Evolutionary conservation across 2,113 vertebrate genomes (phyloP).

Genomic region (Zapornia atra): DNA sequence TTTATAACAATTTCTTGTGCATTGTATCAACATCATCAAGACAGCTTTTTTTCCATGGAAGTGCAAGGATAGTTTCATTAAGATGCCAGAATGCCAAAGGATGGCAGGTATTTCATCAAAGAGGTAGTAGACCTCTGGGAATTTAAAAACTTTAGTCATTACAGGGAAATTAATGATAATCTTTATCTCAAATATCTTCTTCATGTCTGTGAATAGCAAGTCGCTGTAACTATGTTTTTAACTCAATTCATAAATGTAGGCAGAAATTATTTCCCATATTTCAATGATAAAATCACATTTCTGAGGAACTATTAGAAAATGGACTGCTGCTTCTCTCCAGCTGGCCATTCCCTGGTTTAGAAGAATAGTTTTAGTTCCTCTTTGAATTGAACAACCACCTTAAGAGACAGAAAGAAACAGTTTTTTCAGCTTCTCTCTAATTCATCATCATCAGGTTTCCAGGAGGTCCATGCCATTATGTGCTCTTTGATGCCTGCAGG

Average conservation of each 20-base stretch:
- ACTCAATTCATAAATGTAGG: not conserved
- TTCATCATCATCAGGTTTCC: not conserved
- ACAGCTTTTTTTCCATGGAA: not conserved
- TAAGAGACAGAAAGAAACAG: not conserved
- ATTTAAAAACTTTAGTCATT: slow-evolving; percentile 16
- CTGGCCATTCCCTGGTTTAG: not conserved
- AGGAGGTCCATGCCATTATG: not conserved
- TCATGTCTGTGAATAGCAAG: slow-evolving; percentile 4
- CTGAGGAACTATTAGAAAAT: not conserved
- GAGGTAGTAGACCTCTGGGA: not conserved
- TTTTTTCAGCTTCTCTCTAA: not conserved
- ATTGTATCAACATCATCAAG: not conserved
- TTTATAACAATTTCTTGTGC: not conserved
- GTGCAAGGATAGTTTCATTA: not conserved
- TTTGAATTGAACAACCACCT: not conserved
- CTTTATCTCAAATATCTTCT: slow-evolving; percentile 36
- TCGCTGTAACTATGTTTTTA: not conserved
- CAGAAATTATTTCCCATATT: not conserved
- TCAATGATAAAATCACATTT: not conserved
- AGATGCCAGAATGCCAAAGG: not conserved
- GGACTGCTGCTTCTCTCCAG: not conserved
- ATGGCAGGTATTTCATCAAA: slow-evolving; percentile 15
- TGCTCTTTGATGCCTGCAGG: not conserved
- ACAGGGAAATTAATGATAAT: slow-evolving; percentile 33
- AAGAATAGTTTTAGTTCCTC: not conserved